phyloP scores from a whole-genome alignment of 2,888 invertebrate species.

The Drosophila setosimentum region DNA sequence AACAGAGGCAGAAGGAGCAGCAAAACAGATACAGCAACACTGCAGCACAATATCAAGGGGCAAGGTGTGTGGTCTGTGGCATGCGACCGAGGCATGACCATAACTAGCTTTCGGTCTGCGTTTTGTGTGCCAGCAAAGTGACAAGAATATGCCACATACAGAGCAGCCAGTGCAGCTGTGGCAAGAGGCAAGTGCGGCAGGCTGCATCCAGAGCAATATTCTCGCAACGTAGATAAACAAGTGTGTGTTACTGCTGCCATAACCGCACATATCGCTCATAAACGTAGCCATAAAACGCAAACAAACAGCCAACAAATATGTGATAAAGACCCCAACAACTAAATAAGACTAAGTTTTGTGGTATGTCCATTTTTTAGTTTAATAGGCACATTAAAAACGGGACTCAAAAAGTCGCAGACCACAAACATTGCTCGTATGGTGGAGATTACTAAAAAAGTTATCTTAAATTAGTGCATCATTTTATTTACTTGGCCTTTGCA shows the following conservation, averaged over 20 bases:
- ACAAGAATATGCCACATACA: slow-evolving; percentile 58
- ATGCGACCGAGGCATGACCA: slow-evolving; percentile 41
- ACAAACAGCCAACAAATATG: slow-evolving; percentile 70
- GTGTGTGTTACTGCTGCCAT: slow-evolving; percentile 53
- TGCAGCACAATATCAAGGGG: neutral
- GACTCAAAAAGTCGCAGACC: slow-evolving; percentile 26
- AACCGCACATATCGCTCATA: slow-evolving; percentile 75
- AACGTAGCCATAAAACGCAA: slow-evolving; percentile 71
- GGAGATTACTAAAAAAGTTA: slow-evolving; percentile 51
- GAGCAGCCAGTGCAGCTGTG: slow-evolving; percentile 27
- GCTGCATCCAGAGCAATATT: slow-evolving; percentile 22
- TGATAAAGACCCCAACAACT: slow-evolving; percentile 60
- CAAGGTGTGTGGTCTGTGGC: slow-evolving; percentile 16
- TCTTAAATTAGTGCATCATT: slow-evolving; percentile 45
- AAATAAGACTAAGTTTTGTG: slow-evolving; percentile 18
- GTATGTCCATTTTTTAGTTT: slow-evolving; percentile 46
- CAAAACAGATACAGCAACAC: neutral
- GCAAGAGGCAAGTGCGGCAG: slow-evolving; percentile 27
- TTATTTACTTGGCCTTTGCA: slow-evolving; percentile 37
- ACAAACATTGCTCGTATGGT: slow-evolving; percentile 55
- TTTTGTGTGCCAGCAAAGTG: slow-evolving; percentile 58
- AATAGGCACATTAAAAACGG: slow-evolving; percentile 42
- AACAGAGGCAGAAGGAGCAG: neutral
- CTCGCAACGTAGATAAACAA: slow-evolving; percentile 64
- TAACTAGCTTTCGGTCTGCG: slow-evolving; percentile 62